A percentile compares a stretch with the other conserved stretches of the same genome.
Conservation (phyloP, 2,797 vertebrate species). For the Microchirus variegatus region DNA sequence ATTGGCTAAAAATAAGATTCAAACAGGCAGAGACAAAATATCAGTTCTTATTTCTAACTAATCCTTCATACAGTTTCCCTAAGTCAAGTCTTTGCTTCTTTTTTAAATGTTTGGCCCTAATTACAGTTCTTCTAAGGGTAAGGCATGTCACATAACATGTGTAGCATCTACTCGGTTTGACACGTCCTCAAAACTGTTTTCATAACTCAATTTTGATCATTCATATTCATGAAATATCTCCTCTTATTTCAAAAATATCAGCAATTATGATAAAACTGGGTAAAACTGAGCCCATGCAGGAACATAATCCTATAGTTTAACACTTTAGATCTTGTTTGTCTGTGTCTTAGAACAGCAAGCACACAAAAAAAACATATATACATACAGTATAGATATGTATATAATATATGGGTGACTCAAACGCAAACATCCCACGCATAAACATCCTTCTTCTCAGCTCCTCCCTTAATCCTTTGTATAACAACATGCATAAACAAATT, state of each 20-base stretch:
- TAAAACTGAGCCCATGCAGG: slow-evolving; percentile 3
- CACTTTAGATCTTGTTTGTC: no score
- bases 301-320: no score
- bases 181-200: slow-evolving; percentile 22
- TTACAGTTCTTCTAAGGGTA: slow-evolving; percentile 4
- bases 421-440: slow-evolving; percentile 38
- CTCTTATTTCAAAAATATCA: not conserved
- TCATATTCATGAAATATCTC: no score
- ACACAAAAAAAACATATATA: no score
- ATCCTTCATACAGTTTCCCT: not conserved
- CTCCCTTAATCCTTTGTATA: slow-evolving; percentile 41
- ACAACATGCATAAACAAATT: slow-evolving; percentile 69
- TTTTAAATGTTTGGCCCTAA: slow-evolving; percentile 23
- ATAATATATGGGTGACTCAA: slow-evolving; percentile 18
- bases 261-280: not conserved
- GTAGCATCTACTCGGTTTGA: slow-evolving; percentile 3
- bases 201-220: no score
- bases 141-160: not conserved
- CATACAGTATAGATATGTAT: no score
- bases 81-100: slow-evolving; percentile 6
- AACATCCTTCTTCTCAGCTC: slow-evolving; percentile 15
- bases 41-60: not conserved
- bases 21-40: not conserved
- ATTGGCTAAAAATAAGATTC: slow-evolving; percentile 16
- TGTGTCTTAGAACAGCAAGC: no score